These are phyloP conservation scores for Chinchilla lanigera DNA, from an alignment of 2,113 vertebrate genomes.

Conservation along the genomic window DNA sequence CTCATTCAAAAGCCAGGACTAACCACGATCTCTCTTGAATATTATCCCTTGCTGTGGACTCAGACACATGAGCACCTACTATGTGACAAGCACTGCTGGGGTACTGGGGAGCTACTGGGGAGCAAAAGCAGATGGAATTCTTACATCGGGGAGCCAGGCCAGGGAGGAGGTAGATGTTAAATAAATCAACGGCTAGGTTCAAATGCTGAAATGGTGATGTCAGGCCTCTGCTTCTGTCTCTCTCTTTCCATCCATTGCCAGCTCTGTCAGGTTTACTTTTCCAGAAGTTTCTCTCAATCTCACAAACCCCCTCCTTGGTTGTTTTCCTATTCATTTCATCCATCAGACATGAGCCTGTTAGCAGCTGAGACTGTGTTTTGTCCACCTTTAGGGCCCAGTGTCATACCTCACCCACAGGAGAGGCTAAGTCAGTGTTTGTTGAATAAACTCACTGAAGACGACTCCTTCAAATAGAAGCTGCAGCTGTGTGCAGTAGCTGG, in stretches of 20 bases:
- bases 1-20: slow-evolving; percentile 19
- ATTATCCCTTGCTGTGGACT: background rate
- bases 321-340: background rate
- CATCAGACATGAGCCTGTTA: background rate
- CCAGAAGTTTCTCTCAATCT: background rate
- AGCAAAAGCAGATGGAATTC: background rate
- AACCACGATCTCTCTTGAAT: slow-evolving; percentile 46
- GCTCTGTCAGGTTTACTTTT: background rate
- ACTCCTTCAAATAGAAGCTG: slow-evolving; percentile 9
- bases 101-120: background rate
- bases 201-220: background rate
- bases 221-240: background rate
- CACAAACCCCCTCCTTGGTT: background rate
- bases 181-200: background rate
- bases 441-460: background rate
- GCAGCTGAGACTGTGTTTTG: background rate
- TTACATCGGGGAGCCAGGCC: background rate
- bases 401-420: background rate
- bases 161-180: background rate
- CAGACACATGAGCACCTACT: background rate
- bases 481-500: background rate
- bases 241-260: background rate
- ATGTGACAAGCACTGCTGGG: background rate
- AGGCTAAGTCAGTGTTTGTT: background rate
- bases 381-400: background rate